A percentile compares a stretch with the other conserved stretches of the same genome.
phyloP scores from a whole-genome alignment of 2,888 invertebrate genomes.

The Tridacna gigas region DNA sequence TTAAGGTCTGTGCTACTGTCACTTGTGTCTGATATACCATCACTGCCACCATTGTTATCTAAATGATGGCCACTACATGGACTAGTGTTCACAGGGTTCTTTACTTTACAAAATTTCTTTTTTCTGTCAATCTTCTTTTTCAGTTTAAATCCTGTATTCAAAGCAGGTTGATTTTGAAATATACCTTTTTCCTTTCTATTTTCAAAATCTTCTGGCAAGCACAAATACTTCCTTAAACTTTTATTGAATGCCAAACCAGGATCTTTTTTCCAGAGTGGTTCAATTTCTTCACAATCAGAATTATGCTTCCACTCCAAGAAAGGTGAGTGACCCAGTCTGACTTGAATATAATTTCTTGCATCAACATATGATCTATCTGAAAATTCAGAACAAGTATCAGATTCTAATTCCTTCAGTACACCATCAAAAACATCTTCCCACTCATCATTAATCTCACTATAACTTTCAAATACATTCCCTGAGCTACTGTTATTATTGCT shows the following conservation, averaged over 20 bases:
- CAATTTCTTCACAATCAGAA: slow-evolving; percentile 34
- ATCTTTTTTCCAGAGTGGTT: slow-evolving; percentile 43
- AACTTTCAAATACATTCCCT: neutral
- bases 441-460: neutral
- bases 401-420: slow-evolving; percentile 53
- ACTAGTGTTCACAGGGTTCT: neutral
- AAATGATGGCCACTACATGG: neutral
- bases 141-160: neutral
- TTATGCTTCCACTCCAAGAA: slow-evolving; percentile 37
- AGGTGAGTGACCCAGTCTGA: slow-evolving; percentile 55
- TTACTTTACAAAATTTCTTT: slow-evolving; percentile 13
- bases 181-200: neutral
- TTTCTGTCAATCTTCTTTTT: slow-evolving; percentile 9
- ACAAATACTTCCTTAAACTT: slow-evolving; percentile 57
- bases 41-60: slow-evolving; percentile 9
- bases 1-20: neutral
- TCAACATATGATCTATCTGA: slow-evolving; percentile 57
- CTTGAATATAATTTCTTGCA: slow-evolving; percentile 51
- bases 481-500: slow-evolving; percentile 7
- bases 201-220: slow-evolving; percentile 47
- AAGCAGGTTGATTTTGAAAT: neutral
- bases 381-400: slow-evolving; percentile 62
- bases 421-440: slow-evolving; percentile 50
- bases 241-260: slow-evolving; percentile 48
- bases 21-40: slow-evolving; percentile 8